Evolutionary conservation across 2,888 invertebrate species (phyloP), one percentile per base, ranked within the genome.

Genomic region (Lithophane socia): DNA sequence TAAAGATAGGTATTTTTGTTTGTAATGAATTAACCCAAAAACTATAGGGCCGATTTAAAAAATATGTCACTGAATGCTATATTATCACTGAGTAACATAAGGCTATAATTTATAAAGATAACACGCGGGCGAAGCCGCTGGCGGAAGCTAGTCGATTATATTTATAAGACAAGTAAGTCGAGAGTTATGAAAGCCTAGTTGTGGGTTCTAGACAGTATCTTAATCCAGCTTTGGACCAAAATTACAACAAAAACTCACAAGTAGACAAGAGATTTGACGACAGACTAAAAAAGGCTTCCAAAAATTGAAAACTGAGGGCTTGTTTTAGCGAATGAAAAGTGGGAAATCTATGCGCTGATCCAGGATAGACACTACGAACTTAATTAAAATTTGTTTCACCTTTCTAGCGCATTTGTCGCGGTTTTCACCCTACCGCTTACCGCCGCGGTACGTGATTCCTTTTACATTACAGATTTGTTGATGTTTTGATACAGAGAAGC

Each of bases 321-420:
- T 3, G 12, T 47, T 60, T 65, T 13, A 56, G 54, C 52, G 29
- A 52, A 3, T 37, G 42, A 47, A 67, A 69, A 60, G 21, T 66
- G 29, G 3, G 9, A 67, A 56, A 49, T 56, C 47, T 72, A 65
- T n/a, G 56, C 29, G 61, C 52, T 69, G 65, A 73, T 69, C 78
- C 63, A 24, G n/a, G 60, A 64, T 67, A 65, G 44, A 67, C 67
- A 70, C 58, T 56, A 29, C 21, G 29, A 61, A 61, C 67, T 80
- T 76, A 80, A 80, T 80, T 70, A 77, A 66, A 82, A 61, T 56
- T 82, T 76, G 65, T 69, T 70, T 70, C 82, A 77, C 49, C 42
- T 65, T 75, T 61, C 60, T 29, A 49, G 58, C 37, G 56, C 29
- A 56, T 68, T 75, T 76, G 54, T 66, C 24, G 49, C 16, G 63